Conservation (phyloP, 2,888 invertebrate genomes). For the Andrena haemorrhoa region DNA sequence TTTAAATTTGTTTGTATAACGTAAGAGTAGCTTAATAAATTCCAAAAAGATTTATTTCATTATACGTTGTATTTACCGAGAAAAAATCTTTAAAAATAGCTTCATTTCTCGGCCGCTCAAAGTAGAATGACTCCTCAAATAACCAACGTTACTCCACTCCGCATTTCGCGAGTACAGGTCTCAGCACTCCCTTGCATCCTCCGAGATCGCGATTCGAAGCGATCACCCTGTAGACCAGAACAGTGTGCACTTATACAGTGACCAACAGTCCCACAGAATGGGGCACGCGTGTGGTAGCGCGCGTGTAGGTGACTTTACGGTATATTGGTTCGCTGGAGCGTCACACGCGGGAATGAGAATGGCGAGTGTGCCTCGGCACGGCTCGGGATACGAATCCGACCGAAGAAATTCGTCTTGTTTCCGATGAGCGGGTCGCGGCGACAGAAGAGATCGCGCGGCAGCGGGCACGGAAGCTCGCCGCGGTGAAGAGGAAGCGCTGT, state of each 20-base stretch:
- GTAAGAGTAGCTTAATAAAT: too few species aligned
- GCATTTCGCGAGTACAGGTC: not conserved
- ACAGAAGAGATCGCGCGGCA: not conserved
- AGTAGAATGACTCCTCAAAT: too few species aligned
- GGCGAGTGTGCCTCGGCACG: conserved; percentile 13
- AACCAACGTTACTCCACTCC: too few species aligned
- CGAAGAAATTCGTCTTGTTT: conserved; percentile 33
- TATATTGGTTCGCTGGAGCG: conserved; percentile 21
- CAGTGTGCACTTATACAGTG: not conserved
- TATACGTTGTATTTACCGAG: too few species aligned
- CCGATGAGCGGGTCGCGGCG: conserved; percentile 1
- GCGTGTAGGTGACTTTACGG: conserved; percentile 45
- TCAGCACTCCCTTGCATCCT: not conserved
- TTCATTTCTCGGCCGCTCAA: too few species aligned
- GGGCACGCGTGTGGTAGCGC: not conserved
- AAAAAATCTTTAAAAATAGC: too few species aligned
- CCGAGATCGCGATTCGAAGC: conserved; percentile 25
- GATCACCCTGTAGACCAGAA: conserved; percentile 22
- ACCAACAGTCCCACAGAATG: not conserved
- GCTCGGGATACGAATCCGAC: conserved; percentile 26
- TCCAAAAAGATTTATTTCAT: too few species aligned
- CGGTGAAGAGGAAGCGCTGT: conserved; percentile 32
- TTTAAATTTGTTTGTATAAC: too few species aligned
- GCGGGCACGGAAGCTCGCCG: conserved; percentile 22
- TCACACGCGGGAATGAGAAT: conserved; percentile 16